Conservation (phyloP, 2,113 vertebrate genomes). For the Labrus mixtus region DNA sequence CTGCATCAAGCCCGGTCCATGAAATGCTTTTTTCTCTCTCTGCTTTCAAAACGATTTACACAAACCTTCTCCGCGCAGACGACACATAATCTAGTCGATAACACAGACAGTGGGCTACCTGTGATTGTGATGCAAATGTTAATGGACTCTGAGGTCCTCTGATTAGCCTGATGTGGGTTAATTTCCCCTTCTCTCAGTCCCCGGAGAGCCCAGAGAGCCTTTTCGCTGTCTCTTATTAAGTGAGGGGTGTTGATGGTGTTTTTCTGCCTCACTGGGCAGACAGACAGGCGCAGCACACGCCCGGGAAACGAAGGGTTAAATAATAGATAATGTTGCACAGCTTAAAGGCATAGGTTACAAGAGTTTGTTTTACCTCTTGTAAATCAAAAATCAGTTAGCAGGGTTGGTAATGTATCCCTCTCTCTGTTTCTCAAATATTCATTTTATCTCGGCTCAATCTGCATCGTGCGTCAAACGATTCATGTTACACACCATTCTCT, state of each 20-base stretch:
- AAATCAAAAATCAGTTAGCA: background rate
- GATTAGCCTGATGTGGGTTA: constrained; percentile 80
- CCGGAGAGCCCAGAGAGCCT: constrained; percentile 79
- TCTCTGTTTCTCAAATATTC: background rate
- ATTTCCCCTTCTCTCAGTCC: constrained; percentile 75
- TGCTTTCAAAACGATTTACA: constrained; percentile 9
- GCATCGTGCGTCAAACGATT: constrained; percentile 28
- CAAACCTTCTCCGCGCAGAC: constrained; percentile 3
- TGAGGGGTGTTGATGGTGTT: constrained; percentile 88
- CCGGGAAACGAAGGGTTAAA: constrained; percentile 78
- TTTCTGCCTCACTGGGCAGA: constrained; percentile 88
- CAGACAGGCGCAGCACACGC: constrained; percentile 62
- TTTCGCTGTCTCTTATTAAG: constrained; percentile 86
- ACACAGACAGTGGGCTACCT: constrained; percentile 60
- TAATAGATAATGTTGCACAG: constrained; percentile 28
- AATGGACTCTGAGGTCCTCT: constrained; percentile 81
- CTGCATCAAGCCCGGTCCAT: background rate
- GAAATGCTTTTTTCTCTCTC: background rate
- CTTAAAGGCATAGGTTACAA: background rate
- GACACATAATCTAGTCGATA: constrained; percentile 30
- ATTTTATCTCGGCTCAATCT: constrained; percentile 29
- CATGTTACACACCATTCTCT: background rate
- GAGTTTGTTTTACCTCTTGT: background rate
- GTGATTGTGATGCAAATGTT: constrained; percentile 87
- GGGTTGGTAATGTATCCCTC: no score